Base-by-base conservation (phyloP, 1,140 invertebrate genomes). In the Cecropterus lyciades region DNA sequence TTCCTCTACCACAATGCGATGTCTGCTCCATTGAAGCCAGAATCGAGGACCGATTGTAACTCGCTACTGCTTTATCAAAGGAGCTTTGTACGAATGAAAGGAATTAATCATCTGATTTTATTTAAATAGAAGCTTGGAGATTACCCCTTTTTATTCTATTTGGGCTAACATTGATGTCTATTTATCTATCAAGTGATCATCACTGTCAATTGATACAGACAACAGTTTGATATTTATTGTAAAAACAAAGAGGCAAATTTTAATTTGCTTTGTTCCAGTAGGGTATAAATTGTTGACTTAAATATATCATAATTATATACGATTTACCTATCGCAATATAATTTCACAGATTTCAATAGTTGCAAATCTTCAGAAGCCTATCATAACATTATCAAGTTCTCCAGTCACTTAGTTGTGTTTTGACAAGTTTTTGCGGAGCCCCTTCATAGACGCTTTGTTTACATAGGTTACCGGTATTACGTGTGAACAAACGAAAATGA, bases 401-500 rank as follows among this genome's bases (percentile, higher is more conserved):
- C 2, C 14, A 10, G 7, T 13, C 1, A 9, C 59, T 53, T 63
- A 9, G 13, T 27, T 10, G 20, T 68, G 30, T 70, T 69, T 71
- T 67, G 57, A 72, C 67, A 65, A 60, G 30, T 69, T 68, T 68
- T 75, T 69, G 40, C 20, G 14, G 14, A 5, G 30, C 27, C 52
- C 6, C n/a, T 73, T 67, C 60, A 10, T 42, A n/a, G 64, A 42
- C 49, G 64, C 42, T 45, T 27, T 71, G 73, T 71, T 75, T 60
- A 42, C 55, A 16, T 46, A 68, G 62, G 69, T 51, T 24, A 33
- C 63, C 53, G 40, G 52, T 45, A 45, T 55, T 62, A 55, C 66
- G 59, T 49, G 53, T 48, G 17, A 59, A 27, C 8, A 7, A 13
- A 1, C 14, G 8, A 11, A 53, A 57, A 42, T 43, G 6, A 20